Evolutionary conservation across 2,797 vertebrate genomes (phyloP).

Genomic region (Channa striata): DNA sequence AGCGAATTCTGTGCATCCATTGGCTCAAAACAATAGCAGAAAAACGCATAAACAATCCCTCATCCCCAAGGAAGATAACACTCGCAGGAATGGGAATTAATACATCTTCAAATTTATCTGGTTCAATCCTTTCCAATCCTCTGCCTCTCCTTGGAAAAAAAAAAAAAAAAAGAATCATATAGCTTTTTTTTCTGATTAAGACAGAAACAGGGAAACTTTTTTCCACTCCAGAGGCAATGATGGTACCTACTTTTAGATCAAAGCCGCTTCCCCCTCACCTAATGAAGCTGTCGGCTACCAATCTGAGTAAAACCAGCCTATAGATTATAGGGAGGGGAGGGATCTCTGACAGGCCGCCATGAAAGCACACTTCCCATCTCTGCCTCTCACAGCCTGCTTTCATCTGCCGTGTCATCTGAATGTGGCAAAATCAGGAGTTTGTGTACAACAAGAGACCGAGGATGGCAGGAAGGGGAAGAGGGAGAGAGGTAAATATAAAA

Average conservation of each 20-base stretch:
- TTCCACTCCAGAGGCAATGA: slow-evolving; percentile 70
- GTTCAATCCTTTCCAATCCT: slow-evolving; percentile 40
- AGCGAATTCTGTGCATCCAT: slow-evolving; percentile 19
- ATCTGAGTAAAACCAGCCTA: slow-evolving; percentile 69
- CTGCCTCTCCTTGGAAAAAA: slow-evolving; percentile 2
- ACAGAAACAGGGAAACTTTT: slow-evolving; percentile 67
- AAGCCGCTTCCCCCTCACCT: slow-evolving; percentile 71
- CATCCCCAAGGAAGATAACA: slow-evolving; percentile 44
- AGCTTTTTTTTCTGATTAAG: slow-evolving; percentile 61
- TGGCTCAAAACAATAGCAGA: slow-evolving; percentile 5
- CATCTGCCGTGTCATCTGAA: slow-evolving; percentile 69
- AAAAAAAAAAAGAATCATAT: slow-evolving; percentile 28
- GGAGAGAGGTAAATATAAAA: slow-evolving; percentile 40
- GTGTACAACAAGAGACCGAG: slow-evolving; percentile 15
- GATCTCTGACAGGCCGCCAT: slow-evolving; percentile 40
- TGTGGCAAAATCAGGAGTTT: slow-evolving; percentile 47
- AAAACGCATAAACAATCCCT: slow-evolving; percentile 31
- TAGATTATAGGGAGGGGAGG: slow-evolving; percentile 65
- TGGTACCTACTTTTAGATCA: slow-evolving; percentile 83
- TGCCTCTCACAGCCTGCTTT: slow-evolving; percentile 60
- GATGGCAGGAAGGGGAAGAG: neutral
- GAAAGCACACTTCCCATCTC: slow-evolving; percentile 53
- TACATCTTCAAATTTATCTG: slow-evolving; percentile 38
- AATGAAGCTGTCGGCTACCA: slow-evolving; percentile 79
- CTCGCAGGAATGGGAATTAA: slow-evolving; percentile 45